phyloP scores from a whole-genome alignment of 2,888 invertebrate species.

The Apamea epomidion region DNA sequence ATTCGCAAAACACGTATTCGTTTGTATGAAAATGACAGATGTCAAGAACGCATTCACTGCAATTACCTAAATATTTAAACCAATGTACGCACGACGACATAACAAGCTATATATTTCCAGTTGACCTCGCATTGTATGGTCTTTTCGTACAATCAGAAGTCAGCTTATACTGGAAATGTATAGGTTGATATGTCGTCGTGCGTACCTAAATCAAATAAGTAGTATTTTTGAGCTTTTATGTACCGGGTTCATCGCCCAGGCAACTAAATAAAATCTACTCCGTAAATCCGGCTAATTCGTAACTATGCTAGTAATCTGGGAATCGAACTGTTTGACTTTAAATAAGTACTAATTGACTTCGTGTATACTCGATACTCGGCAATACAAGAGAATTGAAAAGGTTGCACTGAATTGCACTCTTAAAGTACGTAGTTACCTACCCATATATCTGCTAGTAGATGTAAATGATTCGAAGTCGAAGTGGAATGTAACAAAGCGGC shows the following conservation, averaged over 20 bases:
- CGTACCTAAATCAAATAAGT: neutral
- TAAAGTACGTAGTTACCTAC: neutral
- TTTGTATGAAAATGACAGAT: neutral
- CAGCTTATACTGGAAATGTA: neutral
- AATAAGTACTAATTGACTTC: neutral
- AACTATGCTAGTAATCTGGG: neutral
- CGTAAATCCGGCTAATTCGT: neutral
- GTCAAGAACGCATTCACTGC: neutral
- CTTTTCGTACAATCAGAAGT: neutral
- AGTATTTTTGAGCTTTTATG: neutral
- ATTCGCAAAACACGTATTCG: neutral
- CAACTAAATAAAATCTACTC: neutral
- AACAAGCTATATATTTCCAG: neutral
- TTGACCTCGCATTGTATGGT: neutral
- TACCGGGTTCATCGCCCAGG: neutral
- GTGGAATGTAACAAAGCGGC: slow-evolving; percentile 41
- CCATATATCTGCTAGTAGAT: neutral
- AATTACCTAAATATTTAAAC: neutral
- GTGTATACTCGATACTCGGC: neutral
- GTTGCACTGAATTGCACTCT: slow-evolving; percentile 2
- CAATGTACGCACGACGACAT: neutral
- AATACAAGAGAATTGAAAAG: neutral
- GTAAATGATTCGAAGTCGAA: slow-evolving; percentile 23
- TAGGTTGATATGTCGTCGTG: neutral
- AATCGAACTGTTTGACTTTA: neutral